Evolutionary conservation across 1,140 invertebrate genomes (phyloP), one percentile per base, ranked within the genome.

Genomic region (Phymorhynchus buccinoides): DNA sequence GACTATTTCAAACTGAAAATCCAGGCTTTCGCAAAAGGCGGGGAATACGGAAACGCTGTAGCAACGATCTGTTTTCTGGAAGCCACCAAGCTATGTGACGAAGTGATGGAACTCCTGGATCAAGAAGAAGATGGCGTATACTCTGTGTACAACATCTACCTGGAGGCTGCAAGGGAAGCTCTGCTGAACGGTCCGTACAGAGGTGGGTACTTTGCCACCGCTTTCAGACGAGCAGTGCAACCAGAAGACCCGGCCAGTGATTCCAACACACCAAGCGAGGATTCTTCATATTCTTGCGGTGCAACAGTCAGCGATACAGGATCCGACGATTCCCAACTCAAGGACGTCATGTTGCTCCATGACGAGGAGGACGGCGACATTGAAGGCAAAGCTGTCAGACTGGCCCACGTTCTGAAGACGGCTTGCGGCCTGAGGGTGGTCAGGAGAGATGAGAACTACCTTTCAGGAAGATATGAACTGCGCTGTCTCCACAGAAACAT

Each of bases 271-370:
- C 39, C 39, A 42, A 9, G 27, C 9, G 42, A 78, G 22, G 44
- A 56, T 27, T n/a, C 77, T 30, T 4, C 27, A 27, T 1, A 9
- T 42, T 0, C 2, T 9, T 14, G 1, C n/a, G n/a, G 18, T 14
- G 27, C 27, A 30, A 18, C 22, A 52, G 41, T n/a, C 41, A 52
- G 27, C 14, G 42, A n/a, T 0, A 35, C 0, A 52, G 32, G 27
- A 30, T 35, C n/a, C 3, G 9, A 9, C 27, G 68, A 71, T n/a
- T n/a, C 30, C 68, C 30, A 71, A 39, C 16, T 39, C 27, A 32
- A 12, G 1, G 77, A 79, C 42, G n/a, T 79, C 42, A 56, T 79
- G 77, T n/a, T 79, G 44, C 77, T 79, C 30, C 42, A 79, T 56
- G 77, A 79, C 16, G 77, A 79, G 4, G 77, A 79, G n/a, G 42